Evolutionary conservation across 2,888 invertebrate genomes (phyloP).

Genomic region (Ditula angustiorana): DNA sequence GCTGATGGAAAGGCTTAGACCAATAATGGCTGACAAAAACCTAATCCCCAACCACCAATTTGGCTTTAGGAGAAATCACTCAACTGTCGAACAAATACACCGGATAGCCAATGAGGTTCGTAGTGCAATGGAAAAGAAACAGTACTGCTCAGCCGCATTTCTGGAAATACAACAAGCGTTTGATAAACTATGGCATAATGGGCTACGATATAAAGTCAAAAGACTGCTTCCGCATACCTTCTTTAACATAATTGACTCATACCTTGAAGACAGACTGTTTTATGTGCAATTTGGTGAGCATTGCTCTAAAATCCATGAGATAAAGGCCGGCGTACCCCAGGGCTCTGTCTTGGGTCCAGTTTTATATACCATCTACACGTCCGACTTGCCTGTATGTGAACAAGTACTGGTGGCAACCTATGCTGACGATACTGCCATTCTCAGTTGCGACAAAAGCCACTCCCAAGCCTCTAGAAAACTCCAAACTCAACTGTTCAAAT

Average conservation of each 20-base stretch:
- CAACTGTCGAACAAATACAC: not conserved
- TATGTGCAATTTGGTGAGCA: not conserved
- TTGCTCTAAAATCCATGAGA: not conserved
- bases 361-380: too few species aligned
- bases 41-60: too few species aligned
- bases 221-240: not conserved
- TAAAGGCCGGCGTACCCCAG: not conserved
- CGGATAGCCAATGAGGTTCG: not conserved
- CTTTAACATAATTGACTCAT: too few species aligned
- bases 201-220: not conserved
- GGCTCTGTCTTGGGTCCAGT: not conserved
- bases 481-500: too few species aligned
- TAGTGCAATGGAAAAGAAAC: not conserved
- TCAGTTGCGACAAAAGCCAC: too few species aligned
- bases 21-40: not conserved
- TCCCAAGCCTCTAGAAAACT: too few species aligned
- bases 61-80: not conserved
- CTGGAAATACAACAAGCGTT: not conserved
- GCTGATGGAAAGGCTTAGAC: not conserved
- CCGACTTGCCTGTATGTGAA: too few species aligned
- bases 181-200: too few species aligned
- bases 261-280: not conserved
- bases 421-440: too few species aligned
- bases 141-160: too few species aligned
- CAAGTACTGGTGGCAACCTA: too few species aligned